Evolutionary conservation across 2,888 invertebrate genomes (phyloP).

Genomic region (Dicyrtoma fusca): DNA sequence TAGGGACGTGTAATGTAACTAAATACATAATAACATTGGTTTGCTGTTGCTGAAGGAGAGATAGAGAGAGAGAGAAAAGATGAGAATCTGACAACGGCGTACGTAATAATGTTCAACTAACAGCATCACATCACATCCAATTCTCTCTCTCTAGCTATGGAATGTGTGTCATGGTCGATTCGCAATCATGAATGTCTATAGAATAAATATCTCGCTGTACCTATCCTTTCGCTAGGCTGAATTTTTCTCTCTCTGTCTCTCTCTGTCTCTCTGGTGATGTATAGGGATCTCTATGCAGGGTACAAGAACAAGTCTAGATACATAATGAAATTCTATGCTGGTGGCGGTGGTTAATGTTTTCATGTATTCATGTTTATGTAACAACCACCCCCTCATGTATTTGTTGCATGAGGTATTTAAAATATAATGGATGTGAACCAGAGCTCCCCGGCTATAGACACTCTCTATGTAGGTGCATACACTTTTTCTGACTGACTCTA

Average conservation of each 20-base stretch:
- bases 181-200: constrained; percentile 47
- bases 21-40: constrained; percentile 11
- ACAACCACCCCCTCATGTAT: constrained; percentile 27
- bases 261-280: too few species aligned
- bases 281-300: too few species aligned
- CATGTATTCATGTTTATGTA: constrained; percentile 12
- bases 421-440: not conserved
- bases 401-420: constrained; percentile 11
- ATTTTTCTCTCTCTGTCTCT: too few species aligned
- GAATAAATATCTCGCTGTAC: constrained; percentile 23
- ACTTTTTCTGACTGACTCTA: too few species aligned
- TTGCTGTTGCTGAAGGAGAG: not conserved
- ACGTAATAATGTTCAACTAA: constrained; percentile 2
- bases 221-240: too few species aligned
- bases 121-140: constrained; percentile 23
- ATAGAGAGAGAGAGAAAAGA: constrained; percentile 20
- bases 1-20: constrained; percentile 17
- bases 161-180: constrained; percentile 57
- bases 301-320: too few species aligned
- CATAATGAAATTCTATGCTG: too few species aligned
- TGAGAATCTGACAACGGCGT: constrained; percentile 38
- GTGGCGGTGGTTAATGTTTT: constrained; percentile 6
- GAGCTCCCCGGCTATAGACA: too few species aligned
- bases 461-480: too few species aligned
- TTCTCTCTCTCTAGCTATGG: constrained; percentile 38